Percentiles rank a stretch among this genome's conserved stretches.
Evolutionary conservation across 2,888 invertebrate genomes (phyloP).

Genomic region (Colostygia pectinataria): DNA sequence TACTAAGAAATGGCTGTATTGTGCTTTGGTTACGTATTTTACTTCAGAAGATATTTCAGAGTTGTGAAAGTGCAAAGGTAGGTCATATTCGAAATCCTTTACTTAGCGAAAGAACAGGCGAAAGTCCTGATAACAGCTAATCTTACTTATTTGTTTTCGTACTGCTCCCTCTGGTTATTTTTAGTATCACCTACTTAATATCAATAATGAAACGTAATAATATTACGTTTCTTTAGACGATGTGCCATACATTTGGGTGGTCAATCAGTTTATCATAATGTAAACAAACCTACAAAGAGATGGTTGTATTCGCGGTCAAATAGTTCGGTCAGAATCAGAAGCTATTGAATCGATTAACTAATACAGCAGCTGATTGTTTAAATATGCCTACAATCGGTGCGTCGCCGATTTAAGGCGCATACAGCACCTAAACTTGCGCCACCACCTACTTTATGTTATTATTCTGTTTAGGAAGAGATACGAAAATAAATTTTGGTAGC

Average conservation of each 20-base stretch:
- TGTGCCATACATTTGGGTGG: not conserved
- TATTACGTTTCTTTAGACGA: not conserved
- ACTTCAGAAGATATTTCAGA: conserved; percentile 30
- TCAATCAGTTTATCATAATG: not conserved
- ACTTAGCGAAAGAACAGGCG: too few species aligned
- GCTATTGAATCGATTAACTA: not conserved
- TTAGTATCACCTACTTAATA: too few species aligned
- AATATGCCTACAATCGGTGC: conserved; percentile 14
- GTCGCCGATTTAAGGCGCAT: conserved; percentile 28
- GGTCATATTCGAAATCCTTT: conserved; percentile 18
- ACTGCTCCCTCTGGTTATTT: too few species aligned
- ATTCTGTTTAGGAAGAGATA: too few species aligned
- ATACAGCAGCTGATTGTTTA: conserved; percentile 10
- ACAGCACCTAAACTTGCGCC: too few species aligned
- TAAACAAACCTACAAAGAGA: not conserved
- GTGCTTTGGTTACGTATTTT: conserved; percentile 32
- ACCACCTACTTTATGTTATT: too few species aligned
- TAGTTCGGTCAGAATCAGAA: not conserved
- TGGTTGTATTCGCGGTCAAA: not conserved
- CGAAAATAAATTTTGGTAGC: too few species aligned
- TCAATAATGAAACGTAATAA: not conserved
- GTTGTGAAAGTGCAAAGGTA: conserved; percentile 41
- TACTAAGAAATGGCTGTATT: conserved; percentile 27
- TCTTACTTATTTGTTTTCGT: too few species aligned
- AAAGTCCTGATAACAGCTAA: too few species aligned